These are phyloP conservation scores for Microctonus hyperodae DNA, from an alignment of 2,888 invertebrate genomes.

Conservation along the genomic window DNA sequence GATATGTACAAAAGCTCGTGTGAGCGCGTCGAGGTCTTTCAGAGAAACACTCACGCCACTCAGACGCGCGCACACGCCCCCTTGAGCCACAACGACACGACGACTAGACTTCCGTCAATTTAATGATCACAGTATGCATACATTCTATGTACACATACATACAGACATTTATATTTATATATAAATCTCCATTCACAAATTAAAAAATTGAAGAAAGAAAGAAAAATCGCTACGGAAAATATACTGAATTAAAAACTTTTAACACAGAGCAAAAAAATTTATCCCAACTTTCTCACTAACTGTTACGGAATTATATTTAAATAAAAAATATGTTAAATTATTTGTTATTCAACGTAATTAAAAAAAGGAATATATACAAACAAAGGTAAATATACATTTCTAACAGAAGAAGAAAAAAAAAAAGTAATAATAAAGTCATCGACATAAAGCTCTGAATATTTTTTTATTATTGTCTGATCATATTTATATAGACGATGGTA, in stretches of 20 bases:
- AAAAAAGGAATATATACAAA: neutral
- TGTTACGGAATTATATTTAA: neutral
- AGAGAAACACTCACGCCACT: constrained; percentile 40
- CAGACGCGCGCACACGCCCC: constrained; percentile 40
- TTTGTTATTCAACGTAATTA: neutral
- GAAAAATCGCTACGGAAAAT: neutral
- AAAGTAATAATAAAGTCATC: neutral
- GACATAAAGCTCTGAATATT: constrained; percentile 14
- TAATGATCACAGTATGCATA: constrained; percentile 38
- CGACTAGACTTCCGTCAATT: constrained; percentile 29
- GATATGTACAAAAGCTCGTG: neutral
- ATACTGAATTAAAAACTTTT: neutral
- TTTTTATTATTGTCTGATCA: constrained; percentile 41
- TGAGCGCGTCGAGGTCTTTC: constrained; percentile 41
- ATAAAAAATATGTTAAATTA: neutral
- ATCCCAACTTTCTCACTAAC: neutral
- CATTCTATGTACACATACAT: neutral
- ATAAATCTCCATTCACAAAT: constrained; percentile 27
- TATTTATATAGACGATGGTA: neutral
- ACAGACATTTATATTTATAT: neutral
- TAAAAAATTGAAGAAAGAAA: neutral
- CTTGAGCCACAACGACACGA: constrained; percentile 31
- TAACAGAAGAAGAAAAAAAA: neutral
- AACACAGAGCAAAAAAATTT: neutral
- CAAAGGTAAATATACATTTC: no score